Conservation (phyloP, 2,888 invertebrate genomes). For the Troilus luridus region DNA sequence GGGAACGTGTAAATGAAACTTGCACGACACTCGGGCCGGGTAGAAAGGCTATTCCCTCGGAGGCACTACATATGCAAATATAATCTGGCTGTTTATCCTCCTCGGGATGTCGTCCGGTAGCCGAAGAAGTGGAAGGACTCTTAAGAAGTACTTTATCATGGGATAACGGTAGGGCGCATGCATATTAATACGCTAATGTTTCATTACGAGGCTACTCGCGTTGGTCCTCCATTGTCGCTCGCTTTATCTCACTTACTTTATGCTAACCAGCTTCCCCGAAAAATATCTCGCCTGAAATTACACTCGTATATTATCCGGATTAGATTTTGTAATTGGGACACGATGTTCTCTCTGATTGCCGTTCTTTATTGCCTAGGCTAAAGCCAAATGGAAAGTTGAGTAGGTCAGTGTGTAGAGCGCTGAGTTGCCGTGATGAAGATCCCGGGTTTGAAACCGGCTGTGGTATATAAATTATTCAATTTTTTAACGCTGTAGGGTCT, state of each 20-base stretch:
- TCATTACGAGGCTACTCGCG: slow-evolving; percentile 7
- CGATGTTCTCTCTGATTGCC: background rate
- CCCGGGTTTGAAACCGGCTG: too few species aligned
- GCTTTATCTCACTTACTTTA: slow-evolving; percentile 4
- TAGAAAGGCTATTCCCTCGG: background rate
- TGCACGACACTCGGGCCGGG: background rate
- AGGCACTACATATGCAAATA: background rate
- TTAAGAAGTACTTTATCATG: slow-evolving; percentile 10
- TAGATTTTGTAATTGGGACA: background rate
- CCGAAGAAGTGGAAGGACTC: slow-evolving; percentile 26
- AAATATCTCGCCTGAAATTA: background rate
- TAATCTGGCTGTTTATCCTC: background rate
- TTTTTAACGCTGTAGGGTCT: too few species aligned
- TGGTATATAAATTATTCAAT: too few species aligned
- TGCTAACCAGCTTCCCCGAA: slow-evolving; percentile 16
- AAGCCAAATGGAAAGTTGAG: too few species aligned
- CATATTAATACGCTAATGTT: slow-evolving; percentile 2
- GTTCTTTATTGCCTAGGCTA: background rate
- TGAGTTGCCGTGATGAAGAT: too few species aligned
- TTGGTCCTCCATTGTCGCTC: background rate
- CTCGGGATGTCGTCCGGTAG: background rate
- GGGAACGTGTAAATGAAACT: background rate
- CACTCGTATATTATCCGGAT: background rate
- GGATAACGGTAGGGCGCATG: background rate
- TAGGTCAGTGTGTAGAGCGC: too few species aligned